phyloP scores from a whole-genome alignment of 1,140 invertebrate species.

The Probaryconus sp. region DNA sequence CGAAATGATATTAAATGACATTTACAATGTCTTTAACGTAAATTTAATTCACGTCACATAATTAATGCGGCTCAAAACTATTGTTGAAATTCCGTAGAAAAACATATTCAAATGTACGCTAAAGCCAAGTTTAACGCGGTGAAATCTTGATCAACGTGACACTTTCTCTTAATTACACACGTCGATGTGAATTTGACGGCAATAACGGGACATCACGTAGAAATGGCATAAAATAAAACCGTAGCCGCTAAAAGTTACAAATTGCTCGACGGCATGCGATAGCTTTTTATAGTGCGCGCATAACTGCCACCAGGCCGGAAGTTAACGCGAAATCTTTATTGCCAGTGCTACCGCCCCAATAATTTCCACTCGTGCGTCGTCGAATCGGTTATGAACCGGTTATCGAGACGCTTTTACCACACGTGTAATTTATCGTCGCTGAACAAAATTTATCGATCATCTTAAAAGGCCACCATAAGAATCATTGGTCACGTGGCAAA shows the following conservation, averaged over 20 bases:
- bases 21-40: too few relatives aligned
- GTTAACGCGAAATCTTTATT: constrained; percentile 60
- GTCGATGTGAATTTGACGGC: constrained; percentile 26
- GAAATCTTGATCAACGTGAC: too few relatives aligned
- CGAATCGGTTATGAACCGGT: constrained; percentile 49
- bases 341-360: constrained; percentile 49
- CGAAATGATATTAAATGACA: too few relatives aligned
- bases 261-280: constrained; percentile 58
- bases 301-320: constrained; percentile 51
- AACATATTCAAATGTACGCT: too few relatives aligned
- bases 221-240: constrained; percentile 46
- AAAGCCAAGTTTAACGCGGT: too few relatives aligned
- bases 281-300: constrained; percentile 51
- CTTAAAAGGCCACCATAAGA: constrained; percentile 33
- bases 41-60: too few relatives aligned
- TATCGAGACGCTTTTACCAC: constrained; percentile 48
- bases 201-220: constrained; percentile 27
- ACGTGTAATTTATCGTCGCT: constrained; percentile 44
- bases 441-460: constrained; percentile 40
- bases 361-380: constrained; percentile 52
- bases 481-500: constrained; percentile 29
- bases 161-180: constrained; percentile 19
- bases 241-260: constrained; percentile 58
- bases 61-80: too few relatives aligned
- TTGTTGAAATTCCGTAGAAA: too few relatives aligned